A percentile compares a stretch with the other conserved stretches of the same genome.
Evolutionary conservation across 37 sponge, comb jelly and placozoan genomes (phyloP).

Genomic region (Sycon ciliatum): DNA sequence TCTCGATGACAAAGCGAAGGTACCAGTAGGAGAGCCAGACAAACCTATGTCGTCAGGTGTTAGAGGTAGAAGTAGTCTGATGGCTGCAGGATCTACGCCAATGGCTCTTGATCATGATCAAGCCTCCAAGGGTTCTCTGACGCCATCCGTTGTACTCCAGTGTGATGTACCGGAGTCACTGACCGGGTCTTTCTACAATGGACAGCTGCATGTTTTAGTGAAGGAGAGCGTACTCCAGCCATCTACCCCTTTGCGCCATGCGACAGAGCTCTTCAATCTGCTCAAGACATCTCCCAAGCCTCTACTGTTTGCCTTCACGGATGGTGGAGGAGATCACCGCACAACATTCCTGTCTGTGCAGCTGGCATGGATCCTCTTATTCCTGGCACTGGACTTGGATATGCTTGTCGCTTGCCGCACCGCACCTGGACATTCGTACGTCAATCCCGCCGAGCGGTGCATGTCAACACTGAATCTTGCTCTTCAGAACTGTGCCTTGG

Average conservation of each 20-base stretch:
- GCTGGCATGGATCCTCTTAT: not conserved
- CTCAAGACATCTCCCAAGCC: not conserved
- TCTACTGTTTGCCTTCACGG: not conserved
- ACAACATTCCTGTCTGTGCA: not conserved
- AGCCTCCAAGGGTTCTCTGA: not conserved
- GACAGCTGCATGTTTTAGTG: not conserved
- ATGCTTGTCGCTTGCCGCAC: not conserved
- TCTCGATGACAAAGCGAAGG: slow-evolving; percentile 28
- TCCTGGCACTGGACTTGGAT: not conserved
- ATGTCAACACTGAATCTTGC: not conserved
- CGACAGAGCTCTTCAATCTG: not conserved
- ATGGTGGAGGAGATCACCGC: not conserved
- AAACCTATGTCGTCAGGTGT: slow-evolving; percentile 10
- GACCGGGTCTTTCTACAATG: not conserved
- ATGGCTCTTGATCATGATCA: not conserved
- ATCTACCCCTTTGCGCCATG: not conserved
- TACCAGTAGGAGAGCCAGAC: slow-evolving; percentile 29
- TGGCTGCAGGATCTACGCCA: not conserved
- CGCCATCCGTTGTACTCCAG: not conserved
- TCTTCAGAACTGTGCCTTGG: not conserved
- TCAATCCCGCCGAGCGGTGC: not conserved
- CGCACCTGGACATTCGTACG: not conserved
- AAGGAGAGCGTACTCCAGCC: not conserved
- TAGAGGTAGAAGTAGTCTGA: not conserved
- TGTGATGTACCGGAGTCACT: not conserved